Evolutionary conservation across 2,888 invertebrate species (phyloP), one percentile per base, ranked within the genome.

Genomic region (Isoperla grammatica): DNA sequence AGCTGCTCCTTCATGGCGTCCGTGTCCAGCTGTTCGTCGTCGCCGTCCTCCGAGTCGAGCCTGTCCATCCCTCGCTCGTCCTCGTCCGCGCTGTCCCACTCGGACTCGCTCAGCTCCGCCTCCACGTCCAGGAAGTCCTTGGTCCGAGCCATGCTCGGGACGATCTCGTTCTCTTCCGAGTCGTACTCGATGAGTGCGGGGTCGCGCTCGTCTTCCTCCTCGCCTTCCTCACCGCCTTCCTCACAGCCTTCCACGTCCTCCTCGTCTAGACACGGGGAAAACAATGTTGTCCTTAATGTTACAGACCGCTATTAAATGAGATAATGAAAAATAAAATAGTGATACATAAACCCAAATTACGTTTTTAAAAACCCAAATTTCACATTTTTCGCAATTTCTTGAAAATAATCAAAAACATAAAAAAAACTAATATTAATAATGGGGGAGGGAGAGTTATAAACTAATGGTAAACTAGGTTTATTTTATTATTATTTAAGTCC

Each of bases 31-130:
- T 86, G 81, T 61, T 95, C 95, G 11, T 82, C 81, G 68, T 96
- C 95, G 0, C 89, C 95, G 60, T 83, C 85, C 72, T 95, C 95
- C 2, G 82, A 76, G 71, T 95, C 95, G 73, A 93, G 81, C 56
- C 81, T 78, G 71, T 95, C 94, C 68, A 88, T 73, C 58, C 83
- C 85, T 37, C 81, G 81, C 74, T 93, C 91, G 72, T 94, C 91
- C 74, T 90, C 95, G 70, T 94, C 94, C 0, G 84, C 93, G 48
- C 91, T 91, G 0, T 85, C 91, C 85, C 88, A 90, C 66, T 94
- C 94, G 2, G 90, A 91, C 69, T 94, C 95, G 0, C 93, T 92
- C 35, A 96, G 74, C 69, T 95, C 95, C 0, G 95, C 95, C 75
- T 96, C 95, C 40, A 86, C 81, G 66, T 96, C 95, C 57, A 95